Conservation (phyloP, 2,888 invertebrate species). For the Machimus rusticus region DNA sequence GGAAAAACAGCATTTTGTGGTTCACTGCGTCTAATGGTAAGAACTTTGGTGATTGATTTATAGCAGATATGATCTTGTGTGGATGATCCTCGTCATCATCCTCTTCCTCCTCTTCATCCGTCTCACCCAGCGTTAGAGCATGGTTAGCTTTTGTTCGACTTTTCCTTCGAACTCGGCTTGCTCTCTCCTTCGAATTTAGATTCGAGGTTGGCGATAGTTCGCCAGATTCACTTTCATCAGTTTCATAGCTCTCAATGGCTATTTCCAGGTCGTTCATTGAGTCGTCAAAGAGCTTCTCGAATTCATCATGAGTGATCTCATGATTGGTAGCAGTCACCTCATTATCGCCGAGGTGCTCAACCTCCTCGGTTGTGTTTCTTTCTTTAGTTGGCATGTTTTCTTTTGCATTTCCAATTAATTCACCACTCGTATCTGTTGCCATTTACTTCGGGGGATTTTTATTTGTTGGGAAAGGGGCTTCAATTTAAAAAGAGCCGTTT, state of each 20-base stretch:
- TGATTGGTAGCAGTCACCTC: background rate
- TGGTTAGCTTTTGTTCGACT: slow-evolving; percentile 41
- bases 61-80: slow-evolving; percentile 48
- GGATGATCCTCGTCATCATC: slow-evolving; percentile 46
- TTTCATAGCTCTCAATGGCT: slow-evolving; percentile 57
- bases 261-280: slow-evolving; percentile 61
- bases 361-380: background rate
- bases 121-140: slow-evolving; percentile 11
- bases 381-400: background rate
- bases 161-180: background rate
- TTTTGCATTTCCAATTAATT: slow-evolving; percentile 8
- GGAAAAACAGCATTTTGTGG: slow-evolving; percentile 53
- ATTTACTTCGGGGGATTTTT: slow-evolving; percentile 18
- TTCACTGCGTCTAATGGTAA: slow-evolving; percentile 50
- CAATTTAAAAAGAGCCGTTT: background rate
- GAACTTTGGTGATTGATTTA: slow-evolving; percentile 51
- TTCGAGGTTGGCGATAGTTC: background rate
- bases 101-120: slow-evolving; percentile 47
- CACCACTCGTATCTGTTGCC: slow-evolving; percentile 27
- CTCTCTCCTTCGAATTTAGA: background rate
- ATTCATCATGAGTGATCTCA: slow-evolving; percentile 51
- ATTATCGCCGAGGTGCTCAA: background rate
- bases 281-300: slow-evolving; percentile 59
- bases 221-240: slow-evolving; percentile 45
- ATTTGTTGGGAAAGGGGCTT: background rate